These are phyloP conservation scores for Heterocephalus glaber DNA, from an alignment of 2,113 vertebrate species.

Conservation along the genomic window DNA sequence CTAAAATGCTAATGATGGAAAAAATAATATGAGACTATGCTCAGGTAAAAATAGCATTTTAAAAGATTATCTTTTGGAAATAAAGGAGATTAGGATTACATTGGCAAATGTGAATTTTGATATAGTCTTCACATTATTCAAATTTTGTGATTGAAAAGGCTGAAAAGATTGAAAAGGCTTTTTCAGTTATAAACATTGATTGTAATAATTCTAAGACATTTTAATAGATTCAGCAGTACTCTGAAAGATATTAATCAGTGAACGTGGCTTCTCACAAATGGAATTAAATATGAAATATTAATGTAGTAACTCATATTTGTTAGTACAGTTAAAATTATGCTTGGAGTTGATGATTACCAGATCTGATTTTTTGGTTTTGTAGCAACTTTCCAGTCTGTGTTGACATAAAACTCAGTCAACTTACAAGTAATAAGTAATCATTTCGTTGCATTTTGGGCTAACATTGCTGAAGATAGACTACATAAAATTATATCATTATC, in stretches of 20 bases:
- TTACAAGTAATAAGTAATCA: not conserved
- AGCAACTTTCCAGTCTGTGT: not conserved
- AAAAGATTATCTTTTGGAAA: not conserved
- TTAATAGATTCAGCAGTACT: not conserved
- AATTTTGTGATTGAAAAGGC: slow-evolving; percentile 5
- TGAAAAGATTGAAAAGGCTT: not conserved
- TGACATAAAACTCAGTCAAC: slow-evolving; percentile 31
- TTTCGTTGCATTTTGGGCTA: not conserved
- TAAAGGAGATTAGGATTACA: not conserved
- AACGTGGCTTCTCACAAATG: not conserved
- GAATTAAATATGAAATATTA: slow-evolving; percentile 37
- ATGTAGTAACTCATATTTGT: not conserved
- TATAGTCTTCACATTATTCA: not conserved
- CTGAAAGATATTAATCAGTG: slow-evolving; percentile 48
- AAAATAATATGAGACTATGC: not conserved
- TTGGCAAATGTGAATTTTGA: slow-evolving; percentile 16
- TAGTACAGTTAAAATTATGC: slow-evolving; percentile 41
- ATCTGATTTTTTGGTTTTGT: not conserved
- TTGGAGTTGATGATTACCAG: not conserved
- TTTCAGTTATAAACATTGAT: not conserved
- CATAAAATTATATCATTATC: not conserved
- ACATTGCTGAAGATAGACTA: not conserved
- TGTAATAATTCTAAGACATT: slow-evolving; percentile 46
- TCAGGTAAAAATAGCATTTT: slow-evolving; percentile 2
- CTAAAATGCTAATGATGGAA: not conserved